Base-by-base conservation (phyloP, 2,888 invertebrate genomes). In the Heliconius erato region DNA sequence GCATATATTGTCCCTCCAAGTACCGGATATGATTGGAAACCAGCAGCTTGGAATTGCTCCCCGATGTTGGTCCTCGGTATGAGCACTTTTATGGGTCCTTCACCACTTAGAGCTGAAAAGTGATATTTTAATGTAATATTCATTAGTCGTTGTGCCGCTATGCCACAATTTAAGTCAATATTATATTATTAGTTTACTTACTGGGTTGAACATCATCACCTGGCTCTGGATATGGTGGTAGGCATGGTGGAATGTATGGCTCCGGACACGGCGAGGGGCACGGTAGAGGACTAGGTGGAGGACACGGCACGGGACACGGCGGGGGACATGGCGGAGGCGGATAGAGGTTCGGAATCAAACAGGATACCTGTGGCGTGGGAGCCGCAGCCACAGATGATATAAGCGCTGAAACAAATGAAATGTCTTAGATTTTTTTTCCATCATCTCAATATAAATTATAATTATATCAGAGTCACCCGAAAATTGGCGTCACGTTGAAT, bases 1-100 rank as follows among this genome's bases (percentile, higher is more conserved):
- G 94, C 84, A 90, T 84, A 93, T 87, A 95, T 89, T 5, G 88
- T 89, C 9, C 95, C 95, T 0, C 94, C 94, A 0, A 91, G 91
- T 0, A 94, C 93, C 2, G 89, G 85, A 49, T 92, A 80, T 1
- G 89, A 86, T 78, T 90, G 91, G 91, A 94, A 94, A 59, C 93
- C 93, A 3, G 89, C 84, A 3, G 86, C 26, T 14, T 86, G 87
- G 0, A 94, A 88, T 2, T 89, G 86, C 2, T 91, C 89, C 0
- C 88, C 82, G 0, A 91, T 84, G 69, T 84, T 65, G 81, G 86
- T 88, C 81, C 88, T 88, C 9, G 88, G 88, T 3, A 90, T 65
- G 3, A 88, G 79, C 0, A 91, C 90, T 68, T 86, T 89, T 68
- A 94, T 84, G 0, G 88, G 88, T 0, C 94, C 94, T 32, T 91